Base-by-base conservation (phyloP, 2,888 invertebrate genomes). In the Drosophila mulleri region DNA sequence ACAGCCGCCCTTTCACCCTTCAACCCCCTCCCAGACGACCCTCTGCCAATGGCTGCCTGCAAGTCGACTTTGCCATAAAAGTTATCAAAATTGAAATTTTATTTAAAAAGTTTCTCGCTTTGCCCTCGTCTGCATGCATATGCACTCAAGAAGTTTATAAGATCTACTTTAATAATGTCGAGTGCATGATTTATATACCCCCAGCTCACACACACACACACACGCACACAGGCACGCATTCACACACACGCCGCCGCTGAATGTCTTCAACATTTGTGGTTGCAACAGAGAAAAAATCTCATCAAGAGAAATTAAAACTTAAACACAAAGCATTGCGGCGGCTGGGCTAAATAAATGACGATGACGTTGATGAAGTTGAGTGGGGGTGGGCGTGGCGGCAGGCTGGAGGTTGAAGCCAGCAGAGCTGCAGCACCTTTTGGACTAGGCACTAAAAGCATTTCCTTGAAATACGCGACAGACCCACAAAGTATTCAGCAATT, bases 51-150 rank as follows among this genome's bases (percentile, higher is more conserved):
- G 44, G 39, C 39, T 16, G 35, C 11, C 42, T 32, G 63, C 32
- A 42, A 44, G 57, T 52, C 71, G 64, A 68, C 48, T 71, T 71
- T 70, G 64, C 73, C 76, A 72, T 82, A 62, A 86, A 79, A 82
- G 75, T 90, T 90, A 90, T 90, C 80, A 90, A 88, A 89, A 90
- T 90, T 90, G 87, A 88, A 86, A 80, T 76, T 90, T 83, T 90
- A 80, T 83, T 80, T 81, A 77, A 82, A 89, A 83, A 88, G 74
- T 90, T 90, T 89, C 75, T 75, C 73, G 70, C 73, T 67, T 65
- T 72, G 70, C 68, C 58, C 63, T 42, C 65, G 47, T 42, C 62
- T 67, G 62, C 72, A 62, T 75, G 69, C 80, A 75, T 72, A 75
- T 83, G 84, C 84, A 78, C 72, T 80, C 73, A 76, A 78, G 75